Evolutionary conservation across 2,797 vertebrate genomes (phyloP).

Genomic region (Lithobates sylvaticus): DNA sequence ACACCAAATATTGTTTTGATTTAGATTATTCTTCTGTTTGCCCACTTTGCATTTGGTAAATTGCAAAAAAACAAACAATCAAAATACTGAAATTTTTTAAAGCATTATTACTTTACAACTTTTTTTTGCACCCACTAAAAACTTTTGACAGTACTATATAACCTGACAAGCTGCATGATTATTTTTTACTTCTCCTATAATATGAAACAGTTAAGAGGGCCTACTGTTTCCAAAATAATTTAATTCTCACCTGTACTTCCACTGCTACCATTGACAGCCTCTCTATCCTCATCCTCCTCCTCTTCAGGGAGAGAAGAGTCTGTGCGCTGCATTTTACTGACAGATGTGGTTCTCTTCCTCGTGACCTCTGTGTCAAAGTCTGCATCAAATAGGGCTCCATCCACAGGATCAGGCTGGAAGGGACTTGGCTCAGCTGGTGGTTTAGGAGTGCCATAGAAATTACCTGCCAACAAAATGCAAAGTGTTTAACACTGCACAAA

Average conservation of each 20-base stretch:
- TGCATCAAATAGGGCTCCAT: constrained; percentile 96
- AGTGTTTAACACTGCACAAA: neutral
- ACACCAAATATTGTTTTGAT: too few species aligned
- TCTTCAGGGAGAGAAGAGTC: constrained; percentile 94
- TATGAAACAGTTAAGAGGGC: neutral
- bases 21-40: too few species aligned
- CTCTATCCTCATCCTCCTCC: constrained; percentile 93
- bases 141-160: neutral
- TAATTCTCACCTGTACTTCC: constrained; percentile 83
- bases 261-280: constrained; percentile 78
- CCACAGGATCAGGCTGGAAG: constrained; percentile 94
- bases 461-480: constrained; percentile 77
- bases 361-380: constrained; percentile 94
- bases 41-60: too few species aligned
- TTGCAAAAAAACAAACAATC: too few species aligned
- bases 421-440: constrained; percentile 95
- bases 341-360: constrained; percentile 93
- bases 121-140: too few species aligned
- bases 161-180: too few species aligned
- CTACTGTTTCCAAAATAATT: neutral
- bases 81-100: too few species aligned
- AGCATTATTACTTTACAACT: too few species aligned
- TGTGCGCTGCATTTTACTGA: constrained; percentile 97
- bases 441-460: constrained; percentile 97
- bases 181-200: neutral